These are phyloP conservation scores for Folsomia candida DNA, from an alignment of 2,888 invertebrate genomes.

Conservation along the genomic window DNA sequence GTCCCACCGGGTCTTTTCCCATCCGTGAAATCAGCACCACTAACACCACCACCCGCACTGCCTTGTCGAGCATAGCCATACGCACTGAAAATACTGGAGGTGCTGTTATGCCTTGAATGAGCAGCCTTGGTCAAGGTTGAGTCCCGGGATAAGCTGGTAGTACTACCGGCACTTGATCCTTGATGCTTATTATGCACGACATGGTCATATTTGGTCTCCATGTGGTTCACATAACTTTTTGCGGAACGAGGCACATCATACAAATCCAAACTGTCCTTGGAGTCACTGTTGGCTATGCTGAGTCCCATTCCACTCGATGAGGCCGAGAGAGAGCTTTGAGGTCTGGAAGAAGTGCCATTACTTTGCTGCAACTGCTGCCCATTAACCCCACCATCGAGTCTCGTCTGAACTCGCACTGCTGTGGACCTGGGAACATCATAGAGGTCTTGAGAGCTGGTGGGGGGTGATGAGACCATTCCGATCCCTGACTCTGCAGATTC, in stretches of 20 bases:
- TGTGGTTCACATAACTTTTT: conserved; percentile 39
- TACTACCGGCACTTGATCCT: conserved; percentile 10
- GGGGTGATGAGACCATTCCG: conserved; percentile 22
- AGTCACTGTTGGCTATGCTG: conserved; percentile 42
- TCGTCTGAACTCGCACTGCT: not conserved
- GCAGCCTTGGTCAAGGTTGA: not conserved
- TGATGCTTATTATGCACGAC: conserved; percentile 22
- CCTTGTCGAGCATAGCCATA: conserved; percentile 31
- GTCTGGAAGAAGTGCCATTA: conserved; percentile 34
- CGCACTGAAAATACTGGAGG: conserved; percentile 35
- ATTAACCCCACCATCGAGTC: not conserved
- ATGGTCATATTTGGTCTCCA: conserved; percentile 46
- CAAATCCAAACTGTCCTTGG: conserved; percentile 41
- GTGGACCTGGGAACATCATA: conserved; percentile 44
- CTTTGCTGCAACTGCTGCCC: no score
- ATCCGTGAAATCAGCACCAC: conserved; percentile 4
- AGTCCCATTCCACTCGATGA: conserved; percentile 41
- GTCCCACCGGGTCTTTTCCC: conserved; percentile 2
- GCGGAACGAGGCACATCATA: conserved; percentile 43
- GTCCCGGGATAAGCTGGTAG: conserved; percentile 9
- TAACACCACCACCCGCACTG: conserved; percentile 15
- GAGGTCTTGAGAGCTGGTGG: conserved; percentile 32
- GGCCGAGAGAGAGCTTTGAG: conserved; percentile 41
- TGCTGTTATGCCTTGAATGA: conserved; percentile 26
- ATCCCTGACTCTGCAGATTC: conserved; percentile 34